These are phyloP conservation scores for Limenitis camilla DNA, from an alignment of 2,888 invertebrate genomes.

Conservation along the genomic window DNA sequence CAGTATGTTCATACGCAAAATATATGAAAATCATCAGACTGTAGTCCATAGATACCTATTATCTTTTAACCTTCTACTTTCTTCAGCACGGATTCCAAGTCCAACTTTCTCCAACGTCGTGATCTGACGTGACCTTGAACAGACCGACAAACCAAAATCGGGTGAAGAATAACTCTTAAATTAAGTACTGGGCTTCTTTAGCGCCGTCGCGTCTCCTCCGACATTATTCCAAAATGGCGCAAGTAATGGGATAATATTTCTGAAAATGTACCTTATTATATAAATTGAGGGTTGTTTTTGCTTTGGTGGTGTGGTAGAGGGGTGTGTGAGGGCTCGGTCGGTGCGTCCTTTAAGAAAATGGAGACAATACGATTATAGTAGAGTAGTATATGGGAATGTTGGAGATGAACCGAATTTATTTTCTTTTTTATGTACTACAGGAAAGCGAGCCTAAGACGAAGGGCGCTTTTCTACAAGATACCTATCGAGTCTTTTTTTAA, in stretches of 20 bases:
- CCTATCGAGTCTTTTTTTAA: no score
- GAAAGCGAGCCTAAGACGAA: neutral
- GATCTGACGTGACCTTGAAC: conserved; percentile 48
- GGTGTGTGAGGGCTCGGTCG: conserved; percentile 60
- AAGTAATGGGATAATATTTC: conserved; percentile 10
- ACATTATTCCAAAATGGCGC: conserved; percentile 25
- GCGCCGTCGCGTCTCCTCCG: conserved; percentile 58
- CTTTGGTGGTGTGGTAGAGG: conserved; percentile 26
- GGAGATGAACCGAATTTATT: neutral
- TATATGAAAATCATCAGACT: no score
- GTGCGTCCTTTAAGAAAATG: conserved; percentile 66
- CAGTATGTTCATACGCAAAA: no score
- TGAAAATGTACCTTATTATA: conserved; percentile 9
- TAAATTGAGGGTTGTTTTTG: conserved; percentile 23
- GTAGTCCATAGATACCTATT: no score
- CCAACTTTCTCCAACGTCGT: conserved; percentile 4
- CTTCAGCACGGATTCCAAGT: neutral
- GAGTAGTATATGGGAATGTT: conserved; percentile 38
- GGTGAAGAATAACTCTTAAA: conserved; percentile 52
- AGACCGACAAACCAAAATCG: conserved; percentile 30
- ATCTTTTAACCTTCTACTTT: no score
- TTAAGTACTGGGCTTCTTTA: conserved; percentile 51
- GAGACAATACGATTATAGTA: conserved; percentile 66
- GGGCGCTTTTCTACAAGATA: no score
- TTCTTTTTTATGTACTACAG: neutral